Evolutionary conservation across 2,888 invertebrate genomes (phyloP), one percentile per base, ranked within the genome.

Genomic region (Amblyjoppa fuscipennis): DNA sequence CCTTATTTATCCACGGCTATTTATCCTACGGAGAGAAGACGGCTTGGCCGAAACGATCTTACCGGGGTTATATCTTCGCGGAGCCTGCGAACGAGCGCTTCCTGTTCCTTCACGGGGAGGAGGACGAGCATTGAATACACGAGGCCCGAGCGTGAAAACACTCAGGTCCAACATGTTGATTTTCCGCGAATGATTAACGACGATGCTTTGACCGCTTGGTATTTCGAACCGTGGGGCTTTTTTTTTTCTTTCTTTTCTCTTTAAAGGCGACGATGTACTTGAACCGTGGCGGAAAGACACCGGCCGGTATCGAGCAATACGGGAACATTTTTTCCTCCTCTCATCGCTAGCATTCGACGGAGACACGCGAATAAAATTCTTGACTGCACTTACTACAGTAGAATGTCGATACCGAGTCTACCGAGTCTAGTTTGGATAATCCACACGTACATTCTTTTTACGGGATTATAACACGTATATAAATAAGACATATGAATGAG

Each of bases 1-100:
- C 79, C 82, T 85, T 80, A 82, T 82, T 81, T 86, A 83, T 78
- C 73, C 84, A 51, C 71, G 59, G 74, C 71, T 81, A 81, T 84
- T 84, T 84, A 84, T 84, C 81, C 77, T 84, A 77, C 81, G 66
- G 66, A 53, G 59, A 59, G 31, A 45, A 73, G 56, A 81, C 81
- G 66, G 77, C 59, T 76, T 28, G 45, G 71, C 56, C 56, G 71
- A 83, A 75, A 61, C 64, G 38, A 81, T 81, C 34, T 78, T 78
- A 68, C 53, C 66, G 31, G 25, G 41, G 71, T 28, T 73, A 9
- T 74, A 66, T 28, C 45, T 41, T 34, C 61, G 61, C 34, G 61
- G 53, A 49, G 78, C 25, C 20, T 20, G 53, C 41, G 71, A 76
- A 38, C 31, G 20, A 34, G 31, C 70, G 70, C 69, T 76, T 76